These are phyloP conservation scores for Oryzias celebensis DNA, from an alignment of 2,113 vertebrate genomes.

Conservation along the genomic window DNA sequence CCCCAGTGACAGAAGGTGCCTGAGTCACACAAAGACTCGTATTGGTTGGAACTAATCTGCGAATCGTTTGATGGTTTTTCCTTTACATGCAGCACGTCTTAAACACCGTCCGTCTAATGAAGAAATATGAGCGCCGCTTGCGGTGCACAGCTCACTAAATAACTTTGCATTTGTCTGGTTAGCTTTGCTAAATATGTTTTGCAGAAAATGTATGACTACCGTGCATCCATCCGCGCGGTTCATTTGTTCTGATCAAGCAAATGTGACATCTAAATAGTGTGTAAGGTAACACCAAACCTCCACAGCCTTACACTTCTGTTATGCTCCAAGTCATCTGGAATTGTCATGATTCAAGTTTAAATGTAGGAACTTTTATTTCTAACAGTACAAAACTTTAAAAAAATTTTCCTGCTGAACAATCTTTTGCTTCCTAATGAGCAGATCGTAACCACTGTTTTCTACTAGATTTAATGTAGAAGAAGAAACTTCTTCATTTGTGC, in stretches of 20 bases:
- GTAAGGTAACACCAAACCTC: not conserved
- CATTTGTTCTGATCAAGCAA: slow-evolving; percentile 7
- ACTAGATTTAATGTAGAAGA: not conserved
- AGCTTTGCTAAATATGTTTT: slow-evolving; percentile 12
- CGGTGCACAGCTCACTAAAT: not conserved
- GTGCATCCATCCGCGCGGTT: slow-evolving; percentile 5
- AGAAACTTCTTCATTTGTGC: slow-evolving; percentile 1
- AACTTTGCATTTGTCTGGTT: slow-evolving; percentile 15
- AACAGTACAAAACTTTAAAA: too few relatives aligned
- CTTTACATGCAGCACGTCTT: not conserved
- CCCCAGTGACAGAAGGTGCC: too few relatives aligned
- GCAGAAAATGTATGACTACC: not conserved
- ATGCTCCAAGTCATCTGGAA: too few relatives aligned
- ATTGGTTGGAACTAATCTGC: too few relatives aligned
- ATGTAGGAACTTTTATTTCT: too few relatives aligned
- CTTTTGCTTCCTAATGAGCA: slow-evolving; percentile 30
- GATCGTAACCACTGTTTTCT: not conserved
- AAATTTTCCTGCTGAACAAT: not conserved
- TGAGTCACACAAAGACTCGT: too few relatives aligned
- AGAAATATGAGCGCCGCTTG: slow-evolving; percentile 3
- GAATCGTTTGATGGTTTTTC: too few relatives aligned
- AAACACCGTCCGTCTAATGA: not conserved
- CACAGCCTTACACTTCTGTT: too few relatives aligned
- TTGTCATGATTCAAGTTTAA: too few relatives aligned
- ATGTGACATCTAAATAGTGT: not conserved